Base-by-base conservation (phyloP, 1,140 invertebrate species). In the Sycophila sp. region DNA sequence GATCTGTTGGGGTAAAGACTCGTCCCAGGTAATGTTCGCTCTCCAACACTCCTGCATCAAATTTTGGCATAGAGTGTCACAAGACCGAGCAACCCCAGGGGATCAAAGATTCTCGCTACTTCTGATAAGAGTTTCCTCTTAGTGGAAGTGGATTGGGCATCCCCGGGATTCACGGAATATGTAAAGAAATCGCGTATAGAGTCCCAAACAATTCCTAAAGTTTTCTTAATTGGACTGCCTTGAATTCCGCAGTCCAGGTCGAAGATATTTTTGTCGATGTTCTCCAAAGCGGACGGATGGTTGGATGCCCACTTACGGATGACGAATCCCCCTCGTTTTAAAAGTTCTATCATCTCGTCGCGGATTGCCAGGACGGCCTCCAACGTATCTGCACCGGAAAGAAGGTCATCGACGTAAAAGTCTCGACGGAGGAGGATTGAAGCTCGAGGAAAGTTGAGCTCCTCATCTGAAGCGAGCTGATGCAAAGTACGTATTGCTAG, bases 221-320 rank as follows among this genome's bases (percentile, higher is more conserved):
- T n/a, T n/a, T n/a, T n/a, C n/a, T n/a, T n/a, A n/a, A n/a, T n/a
- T n/a, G n/a, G n/a, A n/a, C n/a, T n/a, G n/a, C n/a, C n/a, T n/a
- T n/a, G n/a, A n/a, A n/a, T n/a, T n/a, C n/a, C n/a, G n/a, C n/a
- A n/a, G n/a, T n/a, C n/a, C n/a, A n/a, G n/a, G n/a, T n/a, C n/a
- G n/a, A n/a, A n/a, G n/a, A n/a, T n/a, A n/a, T n/a, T n/a, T n/a
- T n/a, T n/a, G n/a, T n/a, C 2, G n/a, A 53, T 53, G 28, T 15
- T 58, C n/a, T 36, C 28, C 26, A 58, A 58, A 36, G 32, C 55
- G 5, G 32, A 34, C 2, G 32, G 55, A 38, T 3, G 55, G 24
- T 58, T 58, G 3, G 32, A 58, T 28, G 55, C 15, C 55, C 32
- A 58, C 26, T 58, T 58, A 24, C 55, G 28, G 17, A 38, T 58